Base-by-base conservation (phyloP, 2,888 invertebrate genomes). In the Agonopterix heracliana region DNA sequence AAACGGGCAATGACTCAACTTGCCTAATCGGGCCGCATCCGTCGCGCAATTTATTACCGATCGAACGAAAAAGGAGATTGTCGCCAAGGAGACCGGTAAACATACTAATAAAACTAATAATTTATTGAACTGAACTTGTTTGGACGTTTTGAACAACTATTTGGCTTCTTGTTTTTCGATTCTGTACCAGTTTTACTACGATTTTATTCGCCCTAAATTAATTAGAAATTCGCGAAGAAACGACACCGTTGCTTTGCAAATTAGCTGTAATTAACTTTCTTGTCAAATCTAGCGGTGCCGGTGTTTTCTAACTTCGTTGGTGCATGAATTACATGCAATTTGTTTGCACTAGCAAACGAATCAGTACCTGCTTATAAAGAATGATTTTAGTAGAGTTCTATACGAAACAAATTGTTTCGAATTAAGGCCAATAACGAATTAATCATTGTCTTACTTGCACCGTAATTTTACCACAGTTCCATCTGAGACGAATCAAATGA, bases 261-360 rank as follows among this genome's bases (percentile, higher is more conserved):
- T 56, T 41, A 53, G 49, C 51, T 52, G 48, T 56, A 75, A 74
- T 76, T 70, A 45, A 61, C 73, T 78, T 74, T 76, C 73, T 55
- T 66, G 65, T 68, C 64, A 66, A 70, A 70, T 59, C 57, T 57
- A 60, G 56, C 61, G 61, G 71, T 65, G 73, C n/a, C 14, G 48
- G 51, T 47, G 78, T 56, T 65, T 54, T 11, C 41, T 48, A 53
- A 36, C 49, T 54, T 44, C 60, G 57, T 54, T 58, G 60, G 62
- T 67, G 75, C 75, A 74, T 74, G 66, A 75, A 71, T 63, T 52
- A 59, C 63, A 60, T 69, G 66, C 65, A 59, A 68, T 68, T 66
- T 62, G 51, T 57, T 56, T 54, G 51, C 60, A 51, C 26, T 26
- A 26, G 26, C 5, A 17, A 17, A 38, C n/a, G 8, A 38, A 38